Evolutionary conservation across 1,140 invertebrate genomes (phyloP), one percentile per base, ranked within the genome.

Genomic region (Drosophila ambigua): DNA sequence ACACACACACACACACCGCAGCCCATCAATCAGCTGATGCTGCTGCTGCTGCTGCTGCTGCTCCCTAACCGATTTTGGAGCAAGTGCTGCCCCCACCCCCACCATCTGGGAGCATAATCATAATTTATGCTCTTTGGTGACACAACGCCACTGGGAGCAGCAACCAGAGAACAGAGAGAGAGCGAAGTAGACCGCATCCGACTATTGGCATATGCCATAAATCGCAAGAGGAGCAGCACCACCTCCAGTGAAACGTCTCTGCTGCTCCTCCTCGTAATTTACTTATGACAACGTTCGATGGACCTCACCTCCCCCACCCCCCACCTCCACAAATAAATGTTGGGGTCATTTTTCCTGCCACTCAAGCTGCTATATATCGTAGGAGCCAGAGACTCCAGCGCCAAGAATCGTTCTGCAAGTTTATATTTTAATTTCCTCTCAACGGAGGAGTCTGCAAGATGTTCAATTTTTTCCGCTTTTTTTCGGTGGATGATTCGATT

Each of bases 341-440:
- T 58, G 57, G 55, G 48, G 74, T 78, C 78, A 85, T 87, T 85
- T 85, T 73, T 83, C 54, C 61, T 24, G 6, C 20, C 31, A 20
- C 16, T 24, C 8, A 46, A 50, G 31, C 53, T 35, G 15, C 7
- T 41, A 46, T 35, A 46, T 8, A 44, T 68, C 8, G 28, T 44
- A 28, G 48, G 61, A 28, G 39, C 13, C 41, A 51, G 52, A 51
- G 52, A 46, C 57, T n/a, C 23, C 53, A 41, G 20, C 23, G 2
- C 23, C 8, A 49, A 23, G 51, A 73, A 75, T 75, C 71, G 71
- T 65, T 58, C 52, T 24, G 72, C 26, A 69, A 58, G 50, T 73
- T 72, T 65, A 71, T 65, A 85, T 77, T 81, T 87, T 87, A 85
- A 85, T 85, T 85, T 85, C 81, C 81, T 85, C 35, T 71, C 43